Evolutionary conservation across 2,888 invertebrate species (phyloP).

Genomic region (Pseudanteris insignis): DNA sequence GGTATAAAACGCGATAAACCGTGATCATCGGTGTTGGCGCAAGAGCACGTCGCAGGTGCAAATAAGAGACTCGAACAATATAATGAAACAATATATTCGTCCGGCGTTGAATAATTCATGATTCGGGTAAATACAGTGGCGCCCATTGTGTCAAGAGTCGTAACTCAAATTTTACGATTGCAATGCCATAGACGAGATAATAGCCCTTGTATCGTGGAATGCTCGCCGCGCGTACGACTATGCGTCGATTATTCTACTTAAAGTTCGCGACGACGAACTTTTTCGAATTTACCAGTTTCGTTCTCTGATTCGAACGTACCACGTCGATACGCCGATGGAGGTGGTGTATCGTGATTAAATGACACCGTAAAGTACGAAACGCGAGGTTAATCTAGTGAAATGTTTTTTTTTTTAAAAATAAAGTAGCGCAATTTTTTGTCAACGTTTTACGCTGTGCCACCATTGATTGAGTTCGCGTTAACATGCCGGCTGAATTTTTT

Average conservation of each 20-base stretch:
- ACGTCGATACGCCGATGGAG: no score
- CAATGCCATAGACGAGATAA: slow-evolving; percentile 26
- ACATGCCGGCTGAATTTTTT: no score
- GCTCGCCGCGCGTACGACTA: slow-evolving; percentile 18
- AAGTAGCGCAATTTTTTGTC: no score
- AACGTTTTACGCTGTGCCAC: no score
- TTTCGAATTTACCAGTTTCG: no score
- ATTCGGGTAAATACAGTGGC: slow-evolving; percentile 31
- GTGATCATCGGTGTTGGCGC: slow-evolving; percentile 14
- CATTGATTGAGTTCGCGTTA: no score
- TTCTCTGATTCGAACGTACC: no score
- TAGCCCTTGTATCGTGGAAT: slow-evolving; percentile 26
- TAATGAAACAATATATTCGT: slow-evolving; percentile 41
- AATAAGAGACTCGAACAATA: slow-evolving; percentile 32
- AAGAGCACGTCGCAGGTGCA: slow-evolving; percentile 9
- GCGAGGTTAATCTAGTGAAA: no score
- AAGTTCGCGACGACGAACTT: slow-evolving; percentile 19
- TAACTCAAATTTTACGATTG: slow-evolving; percentile 41
- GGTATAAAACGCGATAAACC: no score
- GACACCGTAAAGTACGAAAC: no score
- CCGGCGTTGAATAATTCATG: slow-evolving; percentile 38
- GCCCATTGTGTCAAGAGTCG: slow-evolving; percentile 20
- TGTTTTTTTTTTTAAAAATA: no score
- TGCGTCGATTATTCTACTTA: slow-evolving; percentile 40
- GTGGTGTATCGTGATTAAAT: no score